Base-by-base conservation (phyloP, 2,888 invertebrate species). In the Chrysotoxum bicinctum region DNA sequence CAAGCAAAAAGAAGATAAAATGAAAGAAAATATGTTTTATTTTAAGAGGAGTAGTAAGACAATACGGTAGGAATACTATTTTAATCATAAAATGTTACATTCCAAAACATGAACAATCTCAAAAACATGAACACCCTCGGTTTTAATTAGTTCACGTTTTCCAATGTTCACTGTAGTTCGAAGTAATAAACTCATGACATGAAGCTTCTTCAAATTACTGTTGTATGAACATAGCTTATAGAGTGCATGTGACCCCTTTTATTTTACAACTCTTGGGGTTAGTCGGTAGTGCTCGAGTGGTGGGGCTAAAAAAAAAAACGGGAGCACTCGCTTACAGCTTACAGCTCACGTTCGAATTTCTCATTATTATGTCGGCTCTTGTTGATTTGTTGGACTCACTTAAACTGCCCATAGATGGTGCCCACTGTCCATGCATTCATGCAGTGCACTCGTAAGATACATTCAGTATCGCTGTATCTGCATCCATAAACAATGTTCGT, bases 201-300 rank as follows among this genome's bases (percentile, higher is more conserved):
- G 81, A 72, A 76, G 58, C 64, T 40, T 40, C 56, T 58, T 58
- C 21, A 58, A 58, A 35, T 48, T 58, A 81, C 70, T 76, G 43
- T 32, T 32, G 14, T 8, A 23, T 14, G 45, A 45, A 45, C 19
- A 45, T 14, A 7, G 30, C n/a, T 35, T 7, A 19, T 58, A 35
- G 19, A 64, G 54, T 74, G 35, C 60, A 54, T 75, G 81, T 62
- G 69, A 70, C 70, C 70, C 58, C 70, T 56, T 64, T 64, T 32
- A 58, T 48, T 50, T 50, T 56, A 50, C 56, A 73, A 50, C n/a
- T 48, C 9, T 32, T 54, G 5, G 32, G 35, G 32, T n/a, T n/a
- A n/a, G n/a, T 40, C 37, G n/a, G 16, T 12, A n/a, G 23, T 19
- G 16, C 19, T 37, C 10, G 9, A 32, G 1, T 35, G 12, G 12